phyloP scores from a whole-genome alignment of 2,797 vertebrate species.

The Acipenser ruthenus region DNA sequence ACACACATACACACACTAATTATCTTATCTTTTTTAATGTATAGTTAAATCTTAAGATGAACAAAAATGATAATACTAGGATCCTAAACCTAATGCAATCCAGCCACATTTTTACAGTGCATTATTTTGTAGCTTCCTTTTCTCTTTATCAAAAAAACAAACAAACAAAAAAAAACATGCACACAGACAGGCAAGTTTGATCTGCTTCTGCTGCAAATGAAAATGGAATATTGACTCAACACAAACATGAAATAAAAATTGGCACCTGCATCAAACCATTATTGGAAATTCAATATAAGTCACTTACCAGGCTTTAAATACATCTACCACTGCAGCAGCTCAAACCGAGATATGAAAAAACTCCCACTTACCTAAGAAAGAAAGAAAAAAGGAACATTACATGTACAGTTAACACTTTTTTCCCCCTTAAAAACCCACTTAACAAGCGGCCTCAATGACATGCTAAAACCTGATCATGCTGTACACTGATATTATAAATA shows the following conservation, averaged over 20 bases:
- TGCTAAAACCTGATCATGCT: no score
- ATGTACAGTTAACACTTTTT: no score
- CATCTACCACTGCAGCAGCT: not conserved
- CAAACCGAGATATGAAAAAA: slow-evolving; percentile 34
- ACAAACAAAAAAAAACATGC: not conserved
- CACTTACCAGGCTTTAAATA: slow-evolving; percentile 53
- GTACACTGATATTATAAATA: no score
- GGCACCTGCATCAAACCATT: not conserved
- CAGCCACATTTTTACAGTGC: not conserved
- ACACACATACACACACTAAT: no score
- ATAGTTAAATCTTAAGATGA: not conserved
- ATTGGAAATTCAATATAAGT: slow-evolving; percentile 9
- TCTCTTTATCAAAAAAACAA: not conserved
- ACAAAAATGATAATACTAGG: slow-evolving; percentile 15
- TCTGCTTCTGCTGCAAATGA: slow-evolving; percentile 6
- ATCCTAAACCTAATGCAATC: not conserved
- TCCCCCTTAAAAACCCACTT: no score
- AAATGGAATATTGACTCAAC: slow-evolving; percentile 23
- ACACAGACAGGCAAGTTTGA: no score
- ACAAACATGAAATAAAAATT: slow-evolving; percentile 31
- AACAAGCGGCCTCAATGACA: no score
- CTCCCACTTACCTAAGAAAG: slow-evolving; percentile 58
- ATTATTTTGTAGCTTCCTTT: slow-evolving; percentile 1
- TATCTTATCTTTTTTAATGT: no score
- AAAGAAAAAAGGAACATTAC: slow-evolving; percentile 10